A percentile compares a stretch with the other conserved stretches of the same genome.
Evolutionary conservation across 2,113 vertebrate genomes (phyloP).

Genomic region (Trogon surrucura): DNA sequence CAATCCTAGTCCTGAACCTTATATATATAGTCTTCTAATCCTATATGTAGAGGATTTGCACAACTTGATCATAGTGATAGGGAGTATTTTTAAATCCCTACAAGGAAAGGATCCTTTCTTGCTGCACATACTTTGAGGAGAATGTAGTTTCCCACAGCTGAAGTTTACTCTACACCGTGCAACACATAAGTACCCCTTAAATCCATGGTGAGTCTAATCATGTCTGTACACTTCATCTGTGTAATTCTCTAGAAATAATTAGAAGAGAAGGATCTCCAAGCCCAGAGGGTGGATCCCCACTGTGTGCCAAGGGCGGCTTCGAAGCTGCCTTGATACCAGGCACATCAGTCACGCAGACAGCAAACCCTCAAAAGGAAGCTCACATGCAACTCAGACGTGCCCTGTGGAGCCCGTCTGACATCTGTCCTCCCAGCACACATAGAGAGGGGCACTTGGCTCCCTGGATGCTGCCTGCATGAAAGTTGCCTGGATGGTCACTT

Average conservation of each 20-base stretch:
- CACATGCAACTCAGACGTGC: not conserved
- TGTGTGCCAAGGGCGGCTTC: not conserved
- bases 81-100: not conserved
- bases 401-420: not conserved
- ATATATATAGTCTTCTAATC: not conserved
- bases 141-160: not conserved
- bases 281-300: not conserved
- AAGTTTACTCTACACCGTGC: not conserved
- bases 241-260: constrained; percentile 55
- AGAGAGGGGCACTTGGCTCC: not conserved
- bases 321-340: constrained; percentile 1
- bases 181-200: not conserved
- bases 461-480: rapidly evolving
- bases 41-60: not conserved
- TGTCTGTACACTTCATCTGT: not conserved
- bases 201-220: not conserved
- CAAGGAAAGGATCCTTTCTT: not conserved
- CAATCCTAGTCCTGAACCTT: not conserved
- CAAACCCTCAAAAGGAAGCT: not conserved
- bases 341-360: not conserved
- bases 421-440: not conserved
- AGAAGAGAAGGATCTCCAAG: constrained; percentile 41
- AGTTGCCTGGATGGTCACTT: not conserved
- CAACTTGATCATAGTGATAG: not conserved
- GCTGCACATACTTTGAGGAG: not conserved